Percentiles rank a stretch among this genome's conserved stretches.
phyloP scores from a whole-genome alignment of 2,113 vertebrate genomes.

The Mionectes macconnelli region DNA sequence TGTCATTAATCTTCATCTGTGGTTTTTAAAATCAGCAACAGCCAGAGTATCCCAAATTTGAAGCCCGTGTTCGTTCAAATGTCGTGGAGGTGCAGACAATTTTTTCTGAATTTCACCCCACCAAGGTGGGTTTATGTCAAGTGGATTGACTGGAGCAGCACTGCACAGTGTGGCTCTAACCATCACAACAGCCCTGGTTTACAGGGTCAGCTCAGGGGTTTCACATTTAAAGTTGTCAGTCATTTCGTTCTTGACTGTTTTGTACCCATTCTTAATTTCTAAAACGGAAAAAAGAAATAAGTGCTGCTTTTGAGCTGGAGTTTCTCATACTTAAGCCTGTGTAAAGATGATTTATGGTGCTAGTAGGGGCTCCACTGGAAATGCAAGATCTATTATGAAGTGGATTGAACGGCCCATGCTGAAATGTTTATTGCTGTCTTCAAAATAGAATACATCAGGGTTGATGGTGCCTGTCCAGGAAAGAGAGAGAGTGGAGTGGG shows the following conservation, averaged over 20 bases:
- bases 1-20: conserved; percentile 18
- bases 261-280: neutral
- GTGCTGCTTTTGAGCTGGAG: neutral
- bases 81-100: neutral
- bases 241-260: neutral
- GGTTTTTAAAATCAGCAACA: conserved; percentile 35
- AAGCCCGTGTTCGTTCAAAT: neutral
- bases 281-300: neutral
- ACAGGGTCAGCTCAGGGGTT: neutral
- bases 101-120: neutral
- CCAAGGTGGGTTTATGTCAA: neutral
- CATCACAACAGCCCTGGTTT: neutral
- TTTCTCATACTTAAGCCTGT: conserved; percentile 32
- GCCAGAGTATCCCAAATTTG: neutral
- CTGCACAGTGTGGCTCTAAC: neutral
- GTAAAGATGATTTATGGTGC: conserved; percentile 59
- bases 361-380: conserved; percentile 54
- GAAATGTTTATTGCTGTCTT: conserved; percentile 68
- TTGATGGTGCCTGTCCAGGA: conserved; percentile 63
- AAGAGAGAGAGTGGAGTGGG: conserved; percentile 31
- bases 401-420: conserved; percentile 50
- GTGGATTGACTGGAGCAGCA: neutral
- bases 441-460: conserved; percentile 55
- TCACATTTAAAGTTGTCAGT: neutral
- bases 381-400: conserved; percentile 36